Conservation (phyloP, 2,113 vertebrate genomes). For the Phylloscopus whistleri region DNA sequence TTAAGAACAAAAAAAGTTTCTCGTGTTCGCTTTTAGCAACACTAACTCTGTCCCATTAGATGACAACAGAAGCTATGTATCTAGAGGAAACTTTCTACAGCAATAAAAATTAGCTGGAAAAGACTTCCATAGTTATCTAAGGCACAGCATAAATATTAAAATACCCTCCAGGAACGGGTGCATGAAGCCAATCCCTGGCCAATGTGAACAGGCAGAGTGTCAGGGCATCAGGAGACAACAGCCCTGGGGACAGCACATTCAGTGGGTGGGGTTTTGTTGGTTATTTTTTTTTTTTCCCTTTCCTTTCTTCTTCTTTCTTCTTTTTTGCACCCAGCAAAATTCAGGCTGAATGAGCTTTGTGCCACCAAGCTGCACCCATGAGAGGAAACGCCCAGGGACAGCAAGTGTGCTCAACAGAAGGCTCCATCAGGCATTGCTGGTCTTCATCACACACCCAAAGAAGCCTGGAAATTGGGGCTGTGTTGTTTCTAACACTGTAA, state of each 20-base stretch:
- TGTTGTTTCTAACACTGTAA: neutral
- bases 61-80: neutral
- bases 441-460: neutral
- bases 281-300: neutral
- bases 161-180: neutral
- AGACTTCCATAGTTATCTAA: neutral
- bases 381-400: neutral
- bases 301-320: fast-evolving
- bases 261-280: neutral
- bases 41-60: neutral
- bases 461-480: neutral
- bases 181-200: neutral
- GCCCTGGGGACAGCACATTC: neutral
- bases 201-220: neutral
- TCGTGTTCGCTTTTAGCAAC: neutral
- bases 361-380: neutral
- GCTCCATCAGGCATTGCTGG: neutral
- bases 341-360: neutral
- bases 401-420: neutral
- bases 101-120: neutral
- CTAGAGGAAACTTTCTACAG: neutral
- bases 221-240: neutral
- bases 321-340: neutral
- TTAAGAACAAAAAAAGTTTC: neutral
- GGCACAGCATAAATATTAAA: neutral